Base-by-base conservation (phyloP, 2,113 vertebrate genomes). In the Psephotus haematonotus region DNA sequence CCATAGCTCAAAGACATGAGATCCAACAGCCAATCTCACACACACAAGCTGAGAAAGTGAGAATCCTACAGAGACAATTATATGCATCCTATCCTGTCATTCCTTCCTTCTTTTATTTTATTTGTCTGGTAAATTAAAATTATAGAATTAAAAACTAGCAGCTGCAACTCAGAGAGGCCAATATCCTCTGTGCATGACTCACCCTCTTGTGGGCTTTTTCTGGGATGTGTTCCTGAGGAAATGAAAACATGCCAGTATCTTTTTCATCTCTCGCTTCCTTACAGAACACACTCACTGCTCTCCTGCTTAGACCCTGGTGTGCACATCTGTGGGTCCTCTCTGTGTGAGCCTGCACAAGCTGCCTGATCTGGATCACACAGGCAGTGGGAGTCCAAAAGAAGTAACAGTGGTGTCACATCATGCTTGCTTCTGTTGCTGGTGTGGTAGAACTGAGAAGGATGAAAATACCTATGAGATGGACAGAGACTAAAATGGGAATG, bases 191-290 rank as follows among this genome's bases (percentile, higher is more conserved):
- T 12, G 49, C 41, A 70, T 92, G 85, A 96, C 75, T 96, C 95
- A 96, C 20, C 6, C 46, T 49, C 82, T 81, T 86, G 71, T 67
- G 72, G 63, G 28, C 1, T 0, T 60, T 83, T 88, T 84, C 18
- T 4, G 49, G 47, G 53, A 90, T 75, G 39, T 52, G 64, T 64
- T 97, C 71, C 82, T 81, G 79, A 90, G 88, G 92, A 97, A 96
- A 94, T 55, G 87, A 91, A 95, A 95, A 85, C 65, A 75, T 5
- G 14, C 20, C 43, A 65, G 16, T 83, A 63, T 18, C 24, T 74
- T 88, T 85, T 65, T 49, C n/a, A 24, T 27, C 81, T 91, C 75
- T 83, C 6, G 0, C 39, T 95, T 93, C 43, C 71, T 93, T 71
- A 74, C 31, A 70, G 46, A 90, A 43, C 63, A 37, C 14, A 19